These are phyloP conservation scores for Meteorus cinctellus DNA, from an alignment of 2,888 invertebrate species.

Conservation along the genomic window DNA sequence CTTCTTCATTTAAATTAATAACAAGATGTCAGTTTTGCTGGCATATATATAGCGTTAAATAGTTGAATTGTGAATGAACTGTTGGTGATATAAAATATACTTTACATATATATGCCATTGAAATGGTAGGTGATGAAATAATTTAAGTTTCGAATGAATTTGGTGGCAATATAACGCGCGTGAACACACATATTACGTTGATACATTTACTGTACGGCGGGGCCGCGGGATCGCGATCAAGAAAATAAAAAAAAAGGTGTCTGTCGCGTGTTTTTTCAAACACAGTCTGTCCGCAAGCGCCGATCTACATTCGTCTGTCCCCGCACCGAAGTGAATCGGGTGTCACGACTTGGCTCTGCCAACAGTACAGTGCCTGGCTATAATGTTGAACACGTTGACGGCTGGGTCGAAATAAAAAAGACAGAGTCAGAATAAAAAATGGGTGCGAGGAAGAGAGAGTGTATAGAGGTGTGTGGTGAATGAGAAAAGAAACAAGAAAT, in stretches of 20 bases:
- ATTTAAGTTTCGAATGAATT: neutral
- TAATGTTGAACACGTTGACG: slow-evolving; percentile 20
- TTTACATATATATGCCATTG: neutral
- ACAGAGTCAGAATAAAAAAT: slow-evolving; percentile 3
- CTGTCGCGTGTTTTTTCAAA: slow-evolving; percentile 43
- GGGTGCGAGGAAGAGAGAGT: neutral
- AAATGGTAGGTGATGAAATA: slow-evolving; percentile 17
- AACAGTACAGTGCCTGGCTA: neutral
- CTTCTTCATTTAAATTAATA: neutral
- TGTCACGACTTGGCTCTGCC: slow-evolving; percentile 7
- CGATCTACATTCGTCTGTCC: slow-evolving; percentile 36
- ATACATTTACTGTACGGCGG: slow-evolving; percentile 1
- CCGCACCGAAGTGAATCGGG: slow-evolving; percentile 20
- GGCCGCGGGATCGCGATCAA: slow-evolving; percentile 13
- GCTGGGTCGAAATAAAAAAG: slow-evolving; percentile 11
- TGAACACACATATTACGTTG: neutral
- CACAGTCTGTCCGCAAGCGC: slow-evolving; percentile 44
- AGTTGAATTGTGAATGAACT: neutral
- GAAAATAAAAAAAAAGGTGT: slow-evolving; percentile 35
- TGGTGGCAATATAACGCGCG: slow-evolving; percentile 9
- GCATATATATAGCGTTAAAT: neutral
- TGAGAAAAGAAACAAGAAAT: slow-evolving; percentile 19
- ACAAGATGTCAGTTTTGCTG: neutral
- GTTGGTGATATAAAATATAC: neutral
- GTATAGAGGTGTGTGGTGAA: neutral